Conservation (phyloP, 2,888 invertebrate genomes). For the Dryocosmus kuriphilus region DNA sequence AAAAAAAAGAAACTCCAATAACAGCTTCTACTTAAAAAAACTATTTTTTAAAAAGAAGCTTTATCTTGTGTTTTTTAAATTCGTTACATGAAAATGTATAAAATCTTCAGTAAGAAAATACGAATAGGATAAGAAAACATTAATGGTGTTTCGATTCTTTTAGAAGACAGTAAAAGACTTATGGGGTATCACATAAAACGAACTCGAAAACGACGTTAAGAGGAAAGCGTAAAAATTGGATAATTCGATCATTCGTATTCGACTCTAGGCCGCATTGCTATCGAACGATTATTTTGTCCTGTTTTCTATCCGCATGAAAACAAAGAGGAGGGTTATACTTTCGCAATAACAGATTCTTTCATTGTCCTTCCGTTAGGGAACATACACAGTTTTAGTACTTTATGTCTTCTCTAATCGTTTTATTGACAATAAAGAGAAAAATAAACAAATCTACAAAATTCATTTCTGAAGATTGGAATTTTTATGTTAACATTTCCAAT, state of each 20-base stretch:
- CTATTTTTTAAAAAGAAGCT: too few species aligned
- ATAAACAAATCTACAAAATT: background rate
- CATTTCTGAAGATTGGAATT: too few species aligned
- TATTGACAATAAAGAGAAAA: background rate
- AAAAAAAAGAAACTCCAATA: too few species aligned
- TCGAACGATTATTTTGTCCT: background rate
- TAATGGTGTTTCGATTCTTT: constrained; percentile 47
- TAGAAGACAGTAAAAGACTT: background rate
- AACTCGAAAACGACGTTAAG: constrained; percentile 53
- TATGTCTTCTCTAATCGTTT: background rate
- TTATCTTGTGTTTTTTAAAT: too few species aligned
- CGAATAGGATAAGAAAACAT: background rate
- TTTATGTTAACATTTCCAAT: too few species aligned
- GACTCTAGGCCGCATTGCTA: constrained; percentile 30
- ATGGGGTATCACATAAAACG: constrained; percentile 46
- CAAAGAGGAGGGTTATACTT: background rate
- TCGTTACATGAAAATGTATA: background rate
- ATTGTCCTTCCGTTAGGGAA: background rate
- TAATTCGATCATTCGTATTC: constrained; percentile 75
- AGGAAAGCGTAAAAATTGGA: constrained; percentile 60
- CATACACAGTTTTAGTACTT: background rate
- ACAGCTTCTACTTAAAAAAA: too few species aligned
- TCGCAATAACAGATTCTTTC: constrained; percentile 1
- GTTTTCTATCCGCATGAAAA: constrained; percentile 8
- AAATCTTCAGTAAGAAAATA: background rate